Evolutionary conservation across 2,888 invertebrate species (phyloP), one percentile per base, ranked within the genome.

Genomic region (Periphyllus acericola): DNA sequence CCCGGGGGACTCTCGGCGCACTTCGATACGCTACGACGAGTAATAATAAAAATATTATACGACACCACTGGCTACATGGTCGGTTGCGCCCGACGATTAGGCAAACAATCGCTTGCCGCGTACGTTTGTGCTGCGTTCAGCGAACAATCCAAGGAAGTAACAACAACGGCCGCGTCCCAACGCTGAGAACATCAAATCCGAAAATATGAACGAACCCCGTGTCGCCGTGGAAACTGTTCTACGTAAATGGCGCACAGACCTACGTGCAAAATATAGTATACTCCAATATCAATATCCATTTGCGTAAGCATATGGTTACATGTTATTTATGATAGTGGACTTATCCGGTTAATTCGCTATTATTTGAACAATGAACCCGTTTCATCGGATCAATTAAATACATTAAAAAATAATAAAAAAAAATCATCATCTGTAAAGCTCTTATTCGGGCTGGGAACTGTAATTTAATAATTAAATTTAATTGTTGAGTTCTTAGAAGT

Each of bases 31-130:
- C n/a, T n/a, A n/a, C 8, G 9, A 17, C 14, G 34, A 36, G 55
- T 32, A 6, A 1, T 36, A 9, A 19, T 19, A 0, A 21, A 3
- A 32, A 34, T 66, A 17, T 32, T 46, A 46, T 46, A 46, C n/a
- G n/a, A 46, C 14, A 14, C 46, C 46, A 46, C 14, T 46, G 46
- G 46, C 60, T 8, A 46, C 60, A 60, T 6, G 21, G 9, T 60
- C 60, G 14, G 6, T 46, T 29, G 46, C 79, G 72, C 72, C 86
- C 5, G 46, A 19, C 46, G 74, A 14, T 25, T 87, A 87, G 87
- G 87, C 87, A 87, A 87, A 81, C 87, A 87, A 87, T 32, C 8
- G 29, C 60, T n/a, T 0, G 25, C 40, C 11, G 19, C 60, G 87
- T 66, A 66, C 40, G 40, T 21, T 8, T 6, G 46, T 32, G 81